A percentile compares a stretch with the other conserved stretches of the same genome.
Evolutionary conservation across 2,797 vertebrate species (phyloP).

Genomic region (Coreius guichenoti): DNA sequence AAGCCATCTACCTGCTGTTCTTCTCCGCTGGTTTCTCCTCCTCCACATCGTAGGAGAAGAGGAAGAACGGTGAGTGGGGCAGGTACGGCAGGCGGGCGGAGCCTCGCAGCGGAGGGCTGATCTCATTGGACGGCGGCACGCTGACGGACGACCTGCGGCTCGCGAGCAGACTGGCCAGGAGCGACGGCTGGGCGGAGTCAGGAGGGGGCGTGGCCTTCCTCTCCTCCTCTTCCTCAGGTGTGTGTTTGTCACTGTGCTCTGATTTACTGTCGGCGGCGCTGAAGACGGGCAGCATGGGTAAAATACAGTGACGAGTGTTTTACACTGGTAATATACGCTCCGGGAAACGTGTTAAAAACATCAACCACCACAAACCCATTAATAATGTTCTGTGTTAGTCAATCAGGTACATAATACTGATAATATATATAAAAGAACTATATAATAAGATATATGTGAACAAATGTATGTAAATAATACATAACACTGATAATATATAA

Average conservation of each 20-base stretch:
- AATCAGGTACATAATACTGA: not conserved
- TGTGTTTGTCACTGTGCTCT: not conserved
- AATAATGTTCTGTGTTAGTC: not conserved
- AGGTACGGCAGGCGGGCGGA: slow-evolving; percentile 86
- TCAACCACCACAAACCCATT: not conserved
- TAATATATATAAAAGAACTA: not conserved
- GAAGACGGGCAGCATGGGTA: not conserved
- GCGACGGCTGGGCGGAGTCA: slow-evolving; percentile 63
- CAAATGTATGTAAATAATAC: not conserved
- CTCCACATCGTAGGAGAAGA: slow-evolving; percentile 93
- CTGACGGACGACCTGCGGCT: slow-evolving; percentile 71
- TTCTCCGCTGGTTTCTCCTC: slow-evolving; percentile 69
- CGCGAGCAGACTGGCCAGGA: slow-evolving; percentile 75
- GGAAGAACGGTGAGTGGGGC: slow-evolving; percentile 92
- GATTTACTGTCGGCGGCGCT: not conserved
- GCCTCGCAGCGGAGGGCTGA: slow-evolving; percentile 79
- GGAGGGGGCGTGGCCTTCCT: slow-evolving; percentile 23
- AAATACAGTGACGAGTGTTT: not conserved
- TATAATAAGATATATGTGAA: not conserved
- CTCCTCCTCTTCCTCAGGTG: not conserved
- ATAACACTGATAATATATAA: not conserved
- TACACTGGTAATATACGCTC: not conserved
- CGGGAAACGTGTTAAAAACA: not conserved
- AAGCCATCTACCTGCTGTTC: slow-evolving; percentile 55
- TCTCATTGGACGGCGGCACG: slow-evolving; percentile 78